Base-by-base conservation (phyloP, 2,888 invertebrate species). In the Drosophila diplacantha region DNA sequence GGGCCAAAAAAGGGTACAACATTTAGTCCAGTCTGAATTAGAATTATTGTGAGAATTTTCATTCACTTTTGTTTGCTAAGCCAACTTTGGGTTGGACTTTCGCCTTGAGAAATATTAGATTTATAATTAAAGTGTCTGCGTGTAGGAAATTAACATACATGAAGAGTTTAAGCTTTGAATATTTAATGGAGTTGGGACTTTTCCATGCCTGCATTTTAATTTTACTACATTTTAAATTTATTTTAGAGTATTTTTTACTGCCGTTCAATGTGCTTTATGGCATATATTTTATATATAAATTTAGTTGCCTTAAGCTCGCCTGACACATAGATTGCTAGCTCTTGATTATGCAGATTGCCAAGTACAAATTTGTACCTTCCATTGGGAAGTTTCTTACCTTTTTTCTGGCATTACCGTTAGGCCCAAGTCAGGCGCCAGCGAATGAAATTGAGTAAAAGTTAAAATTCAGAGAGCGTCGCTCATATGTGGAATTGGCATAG, bases 401-500 rank as follows among this genome's bases (percentile, higher is more conserved):
- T 26, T 37, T 56, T 26, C 16, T 9, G 32, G 11, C 52, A 24
- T 34, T 47, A 66, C 59, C 64, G 67, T 73, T 61, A 50, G 66
- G 60, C 47, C 47, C 61, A 60, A 51, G 58, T 32, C 39, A 37
- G 51, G 60, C 60, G 61, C 60, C 60, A 61, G 29, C 24, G 34
- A 35, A 41, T 47, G 46, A 22, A 37, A n/a, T 35, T 12, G 32
- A 37, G 58, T 44, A 37, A 57, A 43, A 54, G 50, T 77, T 67
- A 52, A 73, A 65, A 81, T 79, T 75, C 82, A 66, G 47, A 55
- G 54, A 65, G 39, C 70, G 76, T 78, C 73, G 55, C 61, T 54
- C 61, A 47, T 68, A 51, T 64, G 75, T 62, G 51, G 65, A 73
- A 82, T 79, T 82, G 74, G 64, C 83, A 79, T 79, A 69, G 60